Evolutionary conservation across 2,113 vertebrate species (phyloP).

Genomic region (Stegostoma tigrinum): DNA sequence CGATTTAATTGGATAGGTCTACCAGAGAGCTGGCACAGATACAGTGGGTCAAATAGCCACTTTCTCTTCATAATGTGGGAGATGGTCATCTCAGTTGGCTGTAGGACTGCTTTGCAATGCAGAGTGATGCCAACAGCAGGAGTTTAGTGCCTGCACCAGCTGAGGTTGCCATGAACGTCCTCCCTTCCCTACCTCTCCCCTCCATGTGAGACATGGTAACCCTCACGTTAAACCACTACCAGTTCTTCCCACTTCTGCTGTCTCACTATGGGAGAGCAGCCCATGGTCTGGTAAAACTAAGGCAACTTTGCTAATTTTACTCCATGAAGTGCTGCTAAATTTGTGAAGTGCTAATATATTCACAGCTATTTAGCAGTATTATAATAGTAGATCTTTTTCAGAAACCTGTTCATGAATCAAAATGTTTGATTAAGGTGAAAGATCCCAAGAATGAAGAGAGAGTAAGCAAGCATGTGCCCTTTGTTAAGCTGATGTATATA

Average conservation of each 20-base stretch:
- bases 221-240: no score
- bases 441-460: neutral
- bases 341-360: neutral
- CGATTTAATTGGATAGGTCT: neutral
- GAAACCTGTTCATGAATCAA: neutral
- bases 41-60: neutral
- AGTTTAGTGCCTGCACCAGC: no score
- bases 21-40: neutral
- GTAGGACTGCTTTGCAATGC: no score
- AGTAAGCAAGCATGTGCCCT: neutral
- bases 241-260: no score
- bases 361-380: neutral
- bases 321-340: neutral
- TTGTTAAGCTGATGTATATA: neutral
- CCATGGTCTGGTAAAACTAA: no score
- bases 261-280: no score
- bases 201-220: no score
- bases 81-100: no score
- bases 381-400: neutral
- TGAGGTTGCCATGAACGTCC: no score
- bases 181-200: no score
- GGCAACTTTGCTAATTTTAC: no score
- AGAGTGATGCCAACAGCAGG: no score
- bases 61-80: neutral
- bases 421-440: neutral